phyloP scores from a whole-genome alignment of 1,140 invertebrate genomes.

The Chlorops oryzae region DNA sequence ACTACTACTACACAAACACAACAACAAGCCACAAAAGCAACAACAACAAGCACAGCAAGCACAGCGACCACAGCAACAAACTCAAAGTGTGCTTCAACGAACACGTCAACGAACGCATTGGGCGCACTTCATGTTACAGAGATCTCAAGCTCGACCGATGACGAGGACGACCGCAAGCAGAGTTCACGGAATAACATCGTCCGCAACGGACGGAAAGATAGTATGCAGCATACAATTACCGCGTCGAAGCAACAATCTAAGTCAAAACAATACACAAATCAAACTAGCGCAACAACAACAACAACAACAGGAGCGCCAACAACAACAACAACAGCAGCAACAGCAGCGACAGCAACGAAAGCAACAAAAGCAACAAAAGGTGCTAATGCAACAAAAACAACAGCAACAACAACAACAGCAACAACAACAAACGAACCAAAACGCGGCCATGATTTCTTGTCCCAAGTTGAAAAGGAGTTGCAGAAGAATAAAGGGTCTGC shows the following conservation, averaged over 20 bases:
- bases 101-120: too few species aligned
- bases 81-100: too few species aligned
- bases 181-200: too few species aligned
- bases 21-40: background rate
- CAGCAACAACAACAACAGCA: conserved; percentile 16
- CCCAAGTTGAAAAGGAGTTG: conserved; percentile 62
- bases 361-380: conserved; percentile 5
- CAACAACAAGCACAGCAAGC: conserved; percentile 16
- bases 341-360: background rate
- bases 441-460: conserved; percentile 25
- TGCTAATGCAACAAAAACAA: conserved; percentile 2
- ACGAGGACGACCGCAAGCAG: conserved; percentile 27
- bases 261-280: conserved; percentile 28
- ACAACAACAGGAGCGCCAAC: background rate
- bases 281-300: background rate
- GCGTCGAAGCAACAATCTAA: conserved; percentile 28
- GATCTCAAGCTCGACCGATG: conserved; percentile 47
- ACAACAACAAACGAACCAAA: conserved; percentile 44
- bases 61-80: conserved; percentile 19
- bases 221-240: too few species aligned
- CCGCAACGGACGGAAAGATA: too few species aligned
- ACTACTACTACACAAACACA: conserved; percentile 1
- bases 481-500: conserved; percentile 49
- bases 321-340: conserved; percentile 15
- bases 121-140: background rate